A percentile compares a stretch with the other conserved stretches of the same genome.
phyloP scores from a whole-genome alignment of 2,113 vertebrate species.

The Falcunculus frontatus region DNA sequence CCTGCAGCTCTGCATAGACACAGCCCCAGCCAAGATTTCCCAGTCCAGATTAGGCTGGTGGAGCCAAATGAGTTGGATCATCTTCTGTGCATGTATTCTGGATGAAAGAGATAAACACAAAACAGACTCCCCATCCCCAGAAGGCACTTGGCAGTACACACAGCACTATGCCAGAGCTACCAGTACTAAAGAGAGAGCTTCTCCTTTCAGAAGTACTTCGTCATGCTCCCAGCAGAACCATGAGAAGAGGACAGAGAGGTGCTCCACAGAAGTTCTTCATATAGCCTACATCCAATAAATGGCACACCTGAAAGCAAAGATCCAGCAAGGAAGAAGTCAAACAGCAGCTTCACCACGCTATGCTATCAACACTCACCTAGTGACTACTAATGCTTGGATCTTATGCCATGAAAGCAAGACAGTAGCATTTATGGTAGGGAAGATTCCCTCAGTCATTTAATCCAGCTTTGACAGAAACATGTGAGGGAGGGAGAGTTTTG shows the following conservation, averaged over 20 bases:
- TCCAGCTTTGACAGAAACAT: conserved; percentile 47
- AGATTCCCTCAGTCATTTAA: conserved; percentile 33
- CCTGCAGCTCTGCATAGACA: not conserved
- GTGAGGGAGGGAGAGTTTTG: not conserved
- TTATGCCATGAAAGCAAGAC: conserved; percentile 22
- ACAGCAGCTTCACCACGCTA: not conserved
- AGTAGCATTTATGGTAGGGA: not conserved
- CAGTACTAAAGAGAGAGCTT: not conserved
- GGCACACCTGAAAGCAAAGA: not conserved
- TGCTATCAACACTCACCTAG: not conserved
- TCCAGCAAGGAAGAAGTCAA: not conserved
- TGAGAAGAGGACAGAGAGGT: not conserved
- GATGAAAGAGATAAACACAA: not conserved
- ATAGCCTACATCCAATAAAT: not conserved
- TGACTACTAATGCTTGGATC: not conserved
- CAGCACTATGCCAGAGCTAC: not conserved
- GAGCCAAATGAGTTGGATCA: not conserved
- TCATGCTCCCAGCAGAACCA: not conserved
- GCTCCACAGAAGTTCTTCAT: not conserved
- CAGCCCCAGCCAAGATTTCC: not conserved
- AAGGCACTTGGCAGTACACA: not conserved
- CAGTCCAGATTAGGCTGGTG: not conserved
- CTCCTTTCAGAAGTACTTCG: not conserved
- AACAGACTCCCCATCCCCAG: not conserved
- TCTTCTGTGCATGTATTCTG: not conserved